Evolutionary conservation across 2,113 vertebrate genomes (phyloP).

Genomic region (Pontoporia blainvillei): DNA sequence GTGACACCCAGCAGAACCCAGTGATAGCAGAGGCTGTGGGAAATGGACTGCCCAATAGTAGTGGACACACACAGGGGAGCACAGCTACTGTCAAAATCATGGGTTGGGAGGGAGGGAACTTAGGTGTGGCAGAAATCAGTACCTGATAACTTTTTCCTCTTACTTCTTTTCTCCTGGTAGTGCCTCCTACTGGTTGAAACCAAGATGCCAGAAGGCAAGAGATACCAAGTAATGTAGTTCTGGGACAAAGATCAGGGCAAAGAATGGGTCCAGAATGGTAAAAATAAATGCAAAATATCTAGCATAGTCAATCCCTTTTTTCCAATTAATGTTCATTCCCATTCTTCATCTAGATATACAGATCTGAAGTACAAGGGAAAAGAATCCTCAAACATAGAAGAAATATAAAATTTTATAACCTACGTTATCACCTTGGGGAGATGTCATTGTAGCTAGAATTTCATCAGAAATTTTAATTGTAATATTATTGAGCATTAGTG

Average conservation of each 20-base stretch:
- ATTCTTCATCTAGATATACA: background rate
- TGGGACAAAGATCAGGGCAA: background rate
- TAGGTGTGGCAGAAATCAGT: background rate
- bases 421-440: background rate
- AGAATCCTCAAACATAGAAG: background rate
- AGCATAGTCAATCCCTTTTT: background rate
- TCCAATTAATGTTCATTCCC: background rate
- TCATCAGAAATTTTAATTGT: background rate
- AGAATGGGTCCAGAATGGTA: background rate
- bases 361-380: background rate
- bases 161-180: background rate
- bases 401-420: background rate
- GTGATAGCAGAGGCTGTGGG: background rate
- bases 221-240: background rate
- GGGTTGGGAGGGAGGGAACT: background rate
- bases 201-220: background rate
- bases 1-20: background rate
- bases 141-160: background rate
- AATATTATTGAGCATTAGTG: background rate
- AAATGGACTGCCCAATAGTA: background rate
- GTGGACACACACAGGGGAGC: background rate
- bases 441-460: background rate
- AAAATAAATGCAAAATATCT: background rate
- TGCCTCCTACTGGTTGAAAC: background rate
- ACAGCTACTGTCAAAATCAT: background rate